A percentile compares a stretch with the other conserved stretches of the same genome.
Conservation (phyloP, 2,888 invertebrate genomes). For the Heliconius hortense region DNA sequence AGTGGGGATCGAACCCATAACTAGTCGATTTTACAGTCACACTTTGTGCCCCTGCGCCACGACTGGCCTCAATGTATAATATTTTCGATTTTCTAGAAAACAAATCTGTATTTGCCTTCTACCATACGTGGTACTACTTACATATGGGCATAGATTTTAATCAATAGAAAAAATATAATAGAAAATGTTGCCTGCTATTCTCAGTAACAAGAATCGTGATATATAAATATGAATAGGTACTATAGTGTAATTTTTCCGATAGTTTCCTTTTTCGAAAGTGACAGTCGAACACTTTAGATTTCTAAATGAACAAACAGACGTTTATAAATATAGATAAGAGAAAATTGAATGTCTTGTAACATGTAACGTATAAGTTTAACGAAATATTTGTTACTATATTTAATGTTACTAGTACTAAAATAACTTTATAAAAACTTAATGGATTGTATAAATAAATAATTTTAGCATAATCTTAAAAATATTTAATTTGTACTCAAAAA, state of each 20-base stretch:
- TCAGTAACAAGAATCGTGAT: not conserved
- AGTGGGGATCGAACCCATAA: too few relatives aligned
- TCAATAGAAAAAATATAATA: not conserved
- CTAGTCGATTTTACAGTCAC: too few relatives aligned
- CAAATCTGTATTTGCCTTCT: not conserved
- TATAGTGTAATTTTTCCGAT: conserved; percentile 9
- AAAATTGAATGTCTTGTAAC: conserved; percentile 31
- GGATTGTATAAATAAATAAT: not conserved
- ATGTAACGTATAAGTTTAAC: conserved; percentile 22
- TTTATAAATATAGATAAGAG: conserved; percentile 39
- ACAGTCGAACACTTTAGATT: conserved; percentile 24
- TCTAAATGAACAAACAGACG: conserved; percentile 38
- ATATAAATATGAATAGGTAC: conserved; percentile 4
- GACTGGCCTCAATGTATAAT: not conserved
- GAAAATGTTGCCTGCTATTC: not conserved
- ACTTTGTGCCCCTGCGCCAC: too few relatives aligned
- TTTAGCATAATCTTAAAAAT: too few relatives aligned
- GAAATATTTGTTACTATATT: not conserved
- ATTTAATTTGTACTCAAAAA: too few relatives aligned
- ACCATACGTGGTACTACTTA: not conserved
- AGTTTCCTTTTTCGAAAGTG: conserved; percentile 30
- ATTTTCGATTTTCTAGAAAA: too few relatives aligned
- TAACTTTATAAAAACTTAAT: not conserved
- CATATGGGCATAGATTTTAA: too few relatives aligned
- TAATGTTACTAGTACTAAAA: not conserved